These are phyloP conservation scores for Drosophila simulans DNA, from an alignment of 1,140 invertebrate species.

Conservation along the genomic window DNA sequence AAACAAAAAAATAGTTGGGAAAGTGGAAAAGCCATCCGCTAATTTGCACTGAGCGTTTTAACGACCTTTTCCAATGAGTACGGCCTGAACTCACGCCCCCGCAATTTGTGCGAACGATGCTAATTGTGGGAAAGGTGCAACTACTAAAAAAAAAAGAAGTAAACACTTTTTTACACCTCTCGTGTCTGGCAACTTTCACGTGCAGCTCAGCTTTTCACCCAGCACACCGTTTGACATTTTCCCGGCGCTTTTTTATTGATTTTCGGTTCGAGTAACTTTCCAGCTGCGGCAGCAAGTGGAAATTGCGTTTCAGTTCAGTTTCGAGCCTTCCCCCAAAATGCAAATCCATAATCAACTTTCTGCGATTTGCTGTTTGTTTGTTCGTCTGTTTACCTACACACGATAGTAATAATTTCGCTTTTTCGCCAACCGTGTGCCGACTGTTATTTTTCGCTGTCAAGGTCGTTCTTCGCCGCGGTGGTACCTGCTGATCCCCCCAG, in stretches of 20 bases:
- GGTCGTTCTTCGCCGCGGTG: slow-evolving; percentile 62
- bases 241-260: slow-evolving; percentile 62
- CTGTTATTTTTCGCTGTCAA: slow-evolving; percentile 70
- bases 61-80: slow-evolving; percentile 2
- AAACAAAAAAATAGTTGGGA: not conserved
- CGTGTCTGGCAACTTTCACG: slow-evolving; percentile 65
- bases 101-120: slow-evolving; percentile 28
- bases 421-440: slow-evolving; percentile 18
- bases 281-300: slow-evolving; percentile 38
- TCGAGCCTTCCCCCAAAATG: slow-evolving; percentile 55
- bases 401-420: slow-evolving; percentile 50
- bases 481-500: slow-evolving; percentile 9
- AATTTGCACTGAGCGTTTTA: slow-evolving; percentile 18
- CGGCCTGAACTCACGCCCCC: slow-evolving; percentile 8
- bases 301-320: slow-evolving; percentile 51
- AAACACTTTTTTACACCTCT: slow-evolving; percentile 53
- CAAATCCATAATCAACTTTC: slow-evolving; percentile 74
- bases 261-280: slow-evolving; percentile 64
- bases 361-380: slow-evolving; percentile 38
- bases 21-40: slow-evolving; percentile 8
- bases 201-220: slow-evolving; percentile 55
- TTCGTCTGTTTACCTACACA: slow-evolving; percentile 17
- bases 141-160: slow-evolving; percentile 30
- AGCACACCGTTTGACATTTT: slow-evolving; percentile 68
- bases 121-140: slow-evolving; percentile 54